phyloP scores from a whole-genome alignment of 2,113 vertebrate genomes.

The Cochlearius cochlearius region DNA sequence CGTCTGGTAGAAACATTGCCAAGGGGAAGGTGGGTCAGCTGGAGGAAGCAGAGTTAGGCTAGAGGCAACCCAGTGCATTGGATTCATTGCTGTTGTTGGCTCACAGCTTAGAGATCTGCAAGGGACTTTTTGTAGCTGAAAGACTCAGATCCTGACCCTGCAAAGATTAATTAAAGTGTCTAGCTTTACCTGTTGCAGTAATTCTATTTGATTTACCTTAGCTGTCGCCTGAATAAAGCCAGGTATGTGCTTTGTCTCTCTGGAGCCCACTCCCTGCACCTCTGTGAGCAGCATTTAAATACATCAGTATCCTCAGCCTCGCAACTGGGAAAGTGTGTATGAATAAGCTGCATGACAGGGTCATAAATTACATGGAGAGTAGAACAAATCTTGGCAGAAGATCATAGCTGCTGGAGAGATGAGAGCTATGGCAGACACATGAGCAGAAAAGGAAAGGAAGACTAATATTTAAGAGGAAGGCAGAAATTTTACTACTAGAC shows the following conservation, averaged over 20 bases:
- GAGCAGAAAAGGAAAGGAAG: slow-evolving; percentile 35
- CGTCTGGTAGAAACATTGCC: background rate
- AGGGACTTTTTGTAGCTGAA: background rate
- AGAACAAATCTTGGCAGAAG: slow-evolving; percentile 45
- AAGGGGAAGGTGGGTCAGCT: background rate
- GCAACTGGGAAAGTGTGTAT: background rate
- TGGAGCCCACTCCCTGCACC: accelerated
- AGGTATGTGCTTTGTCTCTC: background rate
- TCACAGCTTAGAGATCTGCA: background rate
- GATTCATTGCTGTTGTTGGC: background rate
- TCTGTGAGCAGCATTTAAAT: background rate
- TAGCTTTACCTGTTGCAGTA: background rate
- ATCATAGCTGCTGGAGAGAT: slow-evolving; percentile 25
- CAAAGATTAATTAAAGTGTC: background rate
- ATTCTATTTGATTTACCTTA: background rate
- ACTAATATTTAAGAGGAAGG: slow-evolving; percentile 32
- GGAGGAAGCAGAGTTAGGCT: background rate
- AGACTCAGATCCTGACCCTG: background rate
- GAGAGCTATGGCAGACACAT: slow-evolving; percentile 32
- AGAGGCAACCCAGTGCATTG: background rate
- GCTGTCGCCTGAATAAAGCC: background rate
- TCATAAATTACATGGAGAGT: slow-evolving; percentile 22
- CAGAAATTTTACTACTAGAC: background rate
- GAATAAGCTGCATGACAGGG: slow-evolving; percentile 24
- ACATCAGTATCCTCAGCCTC: background rate